Percentiles rank a stretch among this genome's conserved stretches.
These are phyloP conservation scores for Pheosia tremula DNA, from an alignment of 2,888 invertebrate genomes.

Conservation along the genomic window DNA sequence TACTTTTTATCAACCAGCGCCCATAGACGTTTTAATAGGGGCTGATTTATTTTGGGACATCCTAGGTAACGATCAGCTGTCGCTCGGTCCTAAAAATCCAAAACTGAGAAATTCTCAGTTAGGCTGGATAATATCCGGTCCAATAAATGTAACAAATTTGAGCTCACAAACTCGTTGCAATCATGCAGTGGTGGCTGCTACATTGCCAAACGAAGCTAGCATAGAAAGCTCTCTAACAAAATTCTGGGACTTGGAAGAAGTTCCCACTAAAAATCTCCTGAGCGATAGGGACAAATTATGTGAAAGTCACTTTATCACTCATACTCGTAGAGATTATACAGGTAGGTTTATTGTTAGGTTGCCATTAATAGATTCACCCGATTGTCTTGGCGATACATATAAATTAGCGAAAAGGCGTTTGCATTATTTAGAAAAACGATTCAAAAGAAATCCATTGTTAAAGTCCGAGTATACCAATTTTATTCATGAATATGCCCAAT, in stretches of 20 bases:
- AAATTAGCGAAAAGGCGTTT: slow-evolving; percentile 31
- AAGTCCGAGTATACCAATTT: too few relatives aligned
- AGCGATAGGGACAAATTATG: slow-evolving; percentile 23
- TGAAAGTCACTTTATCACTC: slow-evolving; percentile 28
- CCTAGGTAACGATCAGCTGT: too few relatives aligned
- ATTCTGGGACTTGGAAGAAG: slow-evolving; percentile 38
- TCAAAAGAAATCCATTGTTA: too few relatives aligned
- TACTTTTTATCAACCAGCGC: too few relatives aligned
- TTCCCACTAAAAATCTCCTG: slow-evolving; percentile 20
- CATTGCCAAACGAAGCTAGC: neutral
- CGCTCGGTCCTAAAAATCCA: too few relatives aligned
- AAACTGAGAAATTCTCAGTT: too few relatives aligned
- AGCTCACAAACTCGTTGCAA: too few relatives aligned
- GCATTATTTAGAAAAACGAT: slow-evolving; percentile 22
- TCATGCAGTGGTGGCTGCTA: slow-evolving; percentile 6
- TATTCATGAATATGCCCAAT: too few relatives aligned
- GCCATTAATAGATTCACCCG: slow-evolving; percentile 7
- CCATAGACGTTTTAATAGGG: too few relatives aligned
- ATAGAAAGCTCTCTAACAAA: slow-evolving; percentile 21
- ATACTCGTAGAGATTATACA: slow-evolving; percentile 15
- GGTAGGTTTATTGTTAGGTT: slow-evolving; percentile 32
- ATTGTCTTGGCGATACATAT: slow-evolving; percentile 29
- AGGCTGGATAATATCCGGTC: too few relatives aligned
- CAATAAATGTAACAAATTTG: too few relatives aligned
- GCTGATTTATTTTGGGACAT: too few relatives aligned